phyloP scores from a whole-genome alignment of 2,797 vertebrate genomes.

The Argentina silus region DNA sequence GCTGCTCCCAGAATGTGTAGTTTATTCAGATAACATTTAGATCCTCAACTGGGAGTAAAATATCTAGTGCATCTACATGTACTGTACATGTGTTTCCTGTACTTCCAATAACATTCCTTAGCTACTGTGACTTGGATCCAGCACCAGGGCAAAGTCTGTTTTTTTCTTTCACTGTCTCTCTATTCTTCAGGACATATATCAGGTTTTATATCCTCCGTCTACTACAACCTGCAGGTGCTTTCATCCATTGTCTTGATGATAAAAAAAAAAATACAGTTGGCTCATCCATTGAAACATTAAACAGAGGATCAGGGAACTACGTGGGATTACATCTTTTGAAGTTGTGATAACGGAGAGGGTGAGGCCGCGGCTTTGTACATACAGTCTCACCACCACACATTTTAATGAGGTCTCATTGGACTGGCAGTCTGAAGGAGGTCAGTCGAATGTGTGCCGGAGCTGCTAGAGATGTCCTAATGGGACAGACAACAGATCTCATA shows the following conservation, averaged over 20 bases:
- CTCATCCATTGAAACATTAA: background rate
- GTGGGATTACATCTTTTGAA: conserved; percentile 42
- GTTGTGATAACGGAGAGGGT: conserved; percentile 32
- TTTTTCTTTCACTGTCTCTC: too few relatives aligned
- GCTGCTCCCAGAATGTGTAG: too few relatives aligned
- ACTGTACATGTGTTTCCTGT: too few relatives aligned
- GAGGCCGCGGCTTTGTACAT: conserved; percentile 32
- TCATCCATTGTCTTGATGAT: background rate
- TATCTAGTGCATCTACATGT: too few relatives aligned
- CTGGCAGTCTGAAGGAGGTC: conserved; percentile 60
- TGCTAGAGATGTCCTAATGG: conserved; percentile 31
- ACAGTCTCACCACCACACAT: conserved; percentile 46
- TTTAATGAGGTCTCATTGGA: conserved; percentile 76
- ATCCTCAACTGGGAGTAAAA: too few relatives aligned
- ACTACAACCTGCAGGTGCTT: background rate
- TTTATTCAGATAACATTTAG: too few relatives aligned
- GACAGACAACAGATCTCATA: conserved; percentile 55
- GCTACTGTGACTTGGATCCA: too few relatives aligned
- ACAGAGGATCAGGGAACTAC: conserved; percentile 10
- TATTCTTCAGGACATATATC: background rate
- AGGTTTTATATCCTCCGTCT: background rate
- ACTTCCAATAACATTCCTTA: too few relatives aligned
- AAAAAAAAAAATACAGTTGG: background rate
- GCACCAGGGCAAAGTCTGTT: too few relatives aligned
- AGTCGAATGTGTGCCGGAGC: conserved; percentile 45